Evolutionary conservation across 2,797 vertebrate species (phyloP).

Genomic region (Chiroxiphia lanceolata): DNA sequence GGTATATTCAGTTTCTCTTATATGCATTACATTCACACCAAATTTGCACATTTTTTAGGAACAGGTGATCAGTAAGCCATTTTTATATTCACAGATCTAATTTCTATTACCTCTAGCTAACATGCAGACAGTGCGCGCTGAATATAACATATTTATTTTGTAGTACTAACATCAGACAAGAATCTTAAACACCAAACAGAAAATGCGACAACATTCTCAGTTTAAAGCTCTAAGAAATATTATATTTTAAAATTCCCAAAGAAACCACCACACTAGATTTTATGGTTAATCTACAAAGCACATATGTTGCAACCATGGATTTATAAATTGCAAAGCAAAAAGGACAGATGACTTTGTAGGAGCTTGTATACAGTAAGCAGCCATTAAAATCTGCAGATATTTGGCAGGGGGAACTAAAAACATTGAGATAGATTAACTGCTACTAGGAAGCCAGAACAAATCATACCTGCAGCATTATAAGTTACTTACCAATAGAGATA

Average conservation of each 20-base stretch:
- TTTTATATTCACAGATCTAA: background rate
- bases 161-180: background rate
- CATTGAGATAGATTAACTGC: background rate
- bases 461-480: background rate
- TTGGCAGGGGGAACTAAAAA: background rate
- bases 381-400: background rate
- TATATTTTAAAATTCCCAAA: background rate
- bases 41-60: background rate
- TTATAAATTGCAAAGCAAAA: background rate
- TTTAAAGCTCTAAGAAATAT: background rate
- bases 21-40: background rate
- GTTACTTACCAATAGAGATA: conserved; percentile 95
- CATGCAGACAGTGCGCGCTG: fast-evolving
- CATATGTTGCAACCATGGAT: background rate
- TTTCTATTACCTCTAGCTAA: background rate
- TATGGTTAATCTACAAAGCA: background rate
- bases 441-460: background rate
- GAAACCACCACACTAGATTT: background rate
- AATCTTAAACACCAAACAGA: background rate
- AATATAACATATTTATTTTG: background rate
- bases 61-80: background rate
- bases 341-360: background rate
- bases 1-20: background rate
- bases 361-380: background rate
- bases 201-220: background rate